Base-by-base conservation (phyloP, 2,113 vertebrate genomes). In the Etheostoma cragini region DNA sequence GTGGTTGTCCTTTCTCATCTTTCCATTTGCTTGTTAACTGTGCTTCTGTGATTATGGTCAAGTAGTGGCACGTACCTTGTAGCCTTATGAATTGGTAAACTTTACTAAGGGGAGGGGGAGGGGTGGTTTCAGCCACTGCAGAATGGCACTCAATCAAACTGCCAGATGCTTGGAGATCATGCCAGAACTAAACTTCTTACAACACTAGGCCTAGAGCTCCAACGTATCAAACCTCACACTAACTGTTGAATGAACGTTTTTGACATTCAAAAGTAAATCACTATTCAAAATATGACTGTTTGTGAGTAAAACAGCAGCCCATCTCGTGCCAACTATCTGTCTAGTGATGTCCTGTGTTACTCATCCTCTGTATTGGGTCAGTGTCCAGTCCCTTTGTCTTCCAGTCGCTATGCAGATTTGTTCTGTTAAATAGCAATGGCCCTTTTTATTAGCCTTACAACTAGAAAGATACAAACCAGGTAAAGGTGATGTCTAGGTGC, bases 401-500 rank as follows among this genome's bases (percentile, higher is more conserved):
- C 97, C 96, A 93, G 92, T 93, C 96, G 91, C 93, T 94, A 94
- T 94, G 92, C 93, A 93, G 91, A 91, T 85, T 85, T 82, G 81
- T 86, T 93, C 78, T 91, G 93, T 96, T 83, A 89, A 94, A 95
- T 96, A 95, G 97, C 96, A 96, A 96, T 95, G 93, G 92, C 95
- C 96, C 95, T 93, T 82, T 87, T 87, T 86, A 89, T 97, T 96
- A 96, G 97, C 97, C 97, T 99, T 98, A 98, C 96, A 93, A 95
- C 96, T 95, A 95, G 95, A 95, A 95, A 92, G 95, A 92, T 93
- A 86, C 81, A 92, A 92, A 92, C 91, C 86, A 91, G 80, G 87
- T 79, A 45, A 75, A 26, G 73, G 53, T 80, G 85, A 88, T 81
- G 92, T 67, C 42, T 13, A 57, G 69, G 57, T 84, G 82, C 67